Evolutionary conservation across 2,888 invertebrate species (phyloP).

Genomic region (Lasioglossum marginatum): DNA sequence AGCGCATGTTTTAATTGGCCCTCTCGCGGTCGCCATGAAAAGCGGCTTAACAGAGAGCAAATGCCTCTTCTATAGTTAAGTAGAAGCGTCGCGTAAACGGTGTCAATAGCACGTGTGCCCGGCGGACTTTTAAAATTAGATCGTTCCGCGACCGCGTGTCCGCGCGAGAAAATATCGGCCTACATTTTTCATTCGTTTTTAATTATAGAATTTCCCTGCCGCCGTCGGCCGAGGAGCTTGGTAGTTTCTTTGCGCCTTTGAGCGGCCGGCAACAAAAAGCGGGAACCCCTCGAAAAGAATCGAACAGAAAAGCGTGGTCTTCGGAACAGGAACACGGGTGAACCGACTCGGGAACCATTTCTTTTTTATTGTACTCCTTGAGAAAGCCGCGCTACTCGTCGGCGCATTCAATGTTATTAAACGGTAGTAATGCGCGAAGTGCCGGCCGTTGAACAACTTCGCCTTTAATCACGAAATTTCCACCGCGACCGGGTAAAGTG

Average conservation of each 20-base stretch:
- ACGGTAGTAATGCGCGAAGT: constrained; percentile 14
- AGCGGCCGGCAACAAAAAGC: background rate
- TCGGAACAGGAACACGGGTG: background rate
- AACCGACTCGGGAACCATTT: background rate
- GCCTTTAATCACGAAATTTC: constrained; percentile 47
- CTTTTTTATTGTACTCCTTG: background rate
- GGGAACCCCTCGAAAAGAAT: background rate
- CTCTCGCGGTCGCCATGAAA: background rate
- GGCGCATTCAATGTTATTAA: constrained; percentile 33
- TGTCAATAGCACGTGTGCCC: background rate
- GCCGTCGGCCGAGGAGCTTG: background rate
- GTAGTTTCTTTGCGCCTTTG: background rate
- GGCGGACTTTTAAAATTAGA: background rate
- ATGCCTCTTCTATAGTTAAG: background rate
- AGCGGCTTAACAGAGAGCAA: background rate
- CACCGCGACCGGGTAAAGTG: constrained; percentile 26
- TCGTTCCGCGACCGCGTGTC: background rate
- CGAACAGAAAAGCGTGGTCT: background rate
- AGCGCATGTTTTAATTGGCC: background rate
- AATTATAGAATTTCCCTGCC: background rate
- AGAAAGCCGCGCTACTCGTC: constrained; percentile 15
- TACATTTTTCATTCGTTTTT: background rate
- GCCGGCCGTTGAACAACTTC: constrained; percentile 6
- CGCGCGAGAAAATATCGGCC: background rate
- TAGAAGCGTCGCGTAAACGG: background rate